A percentile compares a stretch with the other conserved stretches of the same genome.
phyloP scores from a whole-genome alignment of 1,140 invertebrate species.

The Aphis craccivora region DNA sequence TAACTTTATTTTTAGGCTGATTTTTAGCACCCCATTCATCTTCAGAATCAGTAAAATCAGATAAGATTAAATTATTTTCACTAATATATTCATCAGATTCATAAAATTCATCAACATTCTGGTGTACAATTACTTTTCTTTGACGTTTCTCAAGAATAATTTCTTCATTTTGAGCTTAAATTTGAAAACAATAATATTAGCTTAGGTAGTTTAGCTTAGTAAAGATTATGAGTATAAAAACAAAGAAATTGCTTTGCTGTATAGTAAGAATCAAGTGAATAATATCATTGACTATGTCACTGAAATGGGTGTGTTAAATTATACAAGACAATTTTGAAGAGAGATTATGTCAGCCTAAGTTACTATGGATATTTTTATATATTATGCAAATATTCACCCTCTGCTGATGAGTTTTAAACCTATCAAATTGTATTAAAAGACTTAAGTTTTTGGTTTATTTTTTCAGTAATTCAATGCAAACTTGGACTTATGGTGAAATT shows the following conservation, averaged over 20 bases:
- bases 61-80: neutral
- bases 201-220: no score
- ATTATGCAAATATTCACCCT: no score
- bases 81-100: slow-evolving; percentile 17
- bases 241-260: neutral
- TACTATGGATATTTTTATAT: neutral
- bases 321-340: neutral
- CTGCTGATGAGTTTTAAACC: no score
- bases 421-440: no score
- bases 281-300: neutral
- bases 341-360: neutral
- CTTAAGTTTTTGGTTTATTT: no score
- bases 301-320: neutral
- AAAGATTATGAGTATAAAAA: neutral
- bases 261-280: neutral
- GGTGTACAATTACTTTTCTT: neutral
- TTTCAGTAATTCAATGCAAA: no score
- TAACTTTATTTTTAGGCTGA: slow-evolving; percentile 8
- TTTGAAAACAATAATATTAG: neutral
- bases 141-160: slow-evolving; percentile 42
- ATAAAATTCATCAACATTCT: neutral
- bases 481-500: no score
- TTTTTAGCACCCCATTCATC: slow-evolving; percentile 49
- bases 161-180: neutral
- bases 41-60: slow-evolving; percentile 47